Conservation (phyloP, 2,888 invertebrate species). For the Pristionchus fissidentatus region DNA sequence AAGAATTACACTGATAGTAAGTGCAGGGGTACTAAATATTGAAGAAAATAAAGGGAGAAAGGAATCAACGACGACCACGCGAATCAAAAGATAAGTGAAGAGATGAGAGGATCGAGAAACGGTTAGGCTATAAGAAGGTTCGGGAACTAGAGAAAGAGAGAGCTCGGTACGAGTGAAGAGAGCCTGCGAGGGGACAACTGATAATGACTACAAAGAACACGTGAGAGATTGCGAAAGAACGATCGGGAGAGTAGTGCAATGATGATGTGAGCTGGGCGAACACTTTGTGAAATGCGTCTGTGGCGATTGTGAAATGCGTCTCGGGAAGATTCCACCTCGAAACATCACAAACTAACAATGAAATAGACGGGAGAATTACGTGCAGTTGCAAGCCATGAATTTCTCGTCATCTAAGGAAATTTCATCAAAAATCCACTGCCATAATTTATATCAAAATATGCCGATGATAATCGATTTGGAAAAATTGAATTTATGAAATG, state of each 20-base stretch:
- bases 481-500: neutral
- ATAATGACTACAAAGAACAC: constrained; percentile 40
- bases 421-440: neutral
- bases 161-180: neutral
- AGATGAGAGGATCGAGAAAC: neutral
- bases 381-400: neutral
- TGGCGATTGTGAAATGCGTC: too few species aligned
- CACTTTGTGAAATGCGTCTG: too few species aligned
- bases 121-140: neutral
- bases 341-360: neutral
- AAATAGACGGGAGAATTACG: neutral
- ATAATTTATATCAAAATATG: neutral
- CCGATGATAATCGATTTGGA: too few species aligned
- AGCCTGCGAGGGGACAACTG: neutral
- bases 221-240: constrained; percentile 37
- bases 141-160: neutral
- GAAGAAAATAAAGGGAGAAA: neutral
- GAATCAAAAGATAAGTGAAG: too few species aligned
- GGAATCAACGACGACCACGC: too few species aligned
- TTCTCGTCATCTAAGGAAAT: neutral
- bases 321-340: neutral
- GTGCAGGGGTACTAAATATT: neutral
- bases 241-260: neutral
- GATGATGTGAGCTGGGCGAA: neutral
- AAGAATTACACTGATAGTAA: neutral